These are phyloP conservation scores for Eilema depressum DNA, from an alignment of 2,888 invertebrate species.

Conservation along the genomic window DNA sequence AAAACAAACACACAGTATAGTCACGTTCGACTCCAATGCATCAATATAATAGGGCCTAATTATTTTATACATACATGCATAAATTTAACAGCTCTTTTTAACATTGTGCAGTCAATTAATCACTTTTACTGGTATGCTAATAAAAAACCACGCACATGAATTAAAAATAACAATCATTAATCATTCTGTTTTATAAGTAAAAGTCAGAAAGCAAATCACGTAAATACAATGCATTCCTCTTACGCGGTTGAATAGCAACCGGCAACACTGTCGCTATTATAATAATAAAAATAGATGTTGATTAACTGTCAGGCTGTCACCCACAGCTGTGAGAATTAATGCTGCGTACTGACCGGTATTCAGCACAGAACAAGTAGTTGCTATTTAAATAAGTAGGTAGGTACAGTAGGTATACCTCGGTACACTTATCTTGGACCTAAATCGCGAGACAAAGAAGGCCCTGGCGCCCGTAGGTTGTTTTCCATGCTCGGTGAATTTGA, in stretches of 20 bases:
- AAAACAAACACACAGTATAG: no score
- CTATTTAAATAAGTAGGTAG: no score
- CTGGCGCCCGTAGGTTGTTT: no score
- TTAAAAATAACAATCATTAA: slow-evolving; percentile 19
- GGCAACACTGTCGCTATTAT: not conserved
- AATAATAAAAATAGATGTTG: not conserved
- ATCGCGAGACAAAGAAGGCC: no score
- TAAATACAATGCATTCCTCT: slow-evolving; percentile 14
- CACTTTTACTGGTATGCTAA: slow-evolving; percentile 12
- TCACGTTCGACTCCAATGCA: no score
- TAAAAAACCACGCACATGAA: slow-evolving; percentile 16
- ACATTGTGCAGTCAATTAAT: slow-evolving; percentile 13
- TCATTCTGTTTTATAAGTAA: slow-evolving; percentile 10
- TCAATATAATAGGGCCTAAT: not conserved
- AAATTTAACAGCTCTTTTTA: not conserved
- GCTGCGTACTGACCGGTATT: not conserved
- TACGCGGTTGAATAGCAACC: slow-evolving; percentile 5
- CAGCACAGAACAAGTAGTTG: not conserved
- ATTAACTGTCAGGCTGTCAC: not conserved
- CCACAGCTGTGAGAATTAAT: not conserved
- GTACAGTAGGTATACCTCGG: no score
- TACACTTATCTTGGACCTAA: no score
- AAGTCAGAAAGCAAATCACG: slow-evolving; percentile 13
- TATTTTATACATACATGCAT: not conserved
- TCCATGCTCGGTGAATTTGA: no score